Percentiles rank a stretch among this genome's conserved stretches.
Conservation (phyloP, 2,113 vertebrate species). For the Mesitornis unicolor region DNA sequence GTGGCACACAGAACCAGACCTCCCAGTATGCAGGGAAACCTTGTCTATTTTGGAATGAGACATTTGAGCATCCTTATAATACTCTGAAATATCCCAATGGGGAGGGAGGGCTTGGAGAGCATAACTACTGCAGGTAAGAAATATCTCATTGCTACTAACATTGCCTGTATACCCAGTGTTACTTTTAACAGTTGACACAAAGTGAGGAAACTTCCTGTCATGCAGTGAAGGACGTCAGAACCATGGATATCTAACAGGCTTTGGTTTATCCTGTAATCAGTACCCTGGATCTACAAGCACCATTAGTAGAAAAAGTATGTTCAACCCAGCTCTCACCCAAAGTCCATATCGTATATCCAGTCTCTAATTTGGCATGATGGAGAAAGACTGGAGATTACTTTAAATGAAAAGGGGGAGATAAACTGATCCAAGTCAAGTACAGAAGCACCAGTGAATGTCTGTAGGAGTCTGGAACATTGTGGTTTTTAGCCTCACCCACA, state of each 20-base stretch:
- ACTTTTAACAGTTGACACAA: neutral
- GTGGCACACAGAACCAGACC: slow-evolving; percentile 92
- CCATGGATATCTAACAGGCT: neutral
- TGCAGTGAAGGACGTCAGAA: neutral
- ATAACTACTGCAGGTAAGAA: slow-evolving; percentile 95
- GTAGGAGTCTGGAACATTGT: neutral
- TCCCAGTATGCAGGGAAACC: slow-evolving; percentile 86
- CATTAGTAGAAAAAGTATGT: neutral
- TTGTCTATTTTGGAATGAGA: slow-evolving; percentile 97
- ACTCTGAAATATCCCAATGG: slow-evolving; percentile 93
- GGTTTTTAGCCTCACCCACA: neutral
- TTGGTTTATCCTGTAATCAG: neutral
- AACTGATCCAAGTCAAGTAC: neutral
- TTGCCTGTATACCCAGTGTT: neutral
- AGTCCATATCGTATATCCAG: neutral
- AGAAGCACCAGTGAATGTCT: neutral
- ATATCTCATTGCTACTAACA: neutral
- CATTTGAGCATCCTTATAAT: slow-evolving; percentile 95
- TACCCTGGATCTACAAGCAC: neutral
- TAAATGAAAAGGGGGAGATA: neutral
- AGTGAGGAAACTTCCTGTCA: neutral
- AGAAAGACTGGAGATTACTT: neutral
- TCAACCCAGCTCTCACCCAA: neutral
- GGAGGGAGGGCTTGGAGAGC: slow-evolving; percentile 91
- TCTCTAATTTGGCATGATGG: neutral